A percentile compares a stretch with the other conserved stretches of the same genome.
phyloP scores from a whole-genome alignment of 2,113 vertebrate species.

The Furnarius figulus region DNA sequence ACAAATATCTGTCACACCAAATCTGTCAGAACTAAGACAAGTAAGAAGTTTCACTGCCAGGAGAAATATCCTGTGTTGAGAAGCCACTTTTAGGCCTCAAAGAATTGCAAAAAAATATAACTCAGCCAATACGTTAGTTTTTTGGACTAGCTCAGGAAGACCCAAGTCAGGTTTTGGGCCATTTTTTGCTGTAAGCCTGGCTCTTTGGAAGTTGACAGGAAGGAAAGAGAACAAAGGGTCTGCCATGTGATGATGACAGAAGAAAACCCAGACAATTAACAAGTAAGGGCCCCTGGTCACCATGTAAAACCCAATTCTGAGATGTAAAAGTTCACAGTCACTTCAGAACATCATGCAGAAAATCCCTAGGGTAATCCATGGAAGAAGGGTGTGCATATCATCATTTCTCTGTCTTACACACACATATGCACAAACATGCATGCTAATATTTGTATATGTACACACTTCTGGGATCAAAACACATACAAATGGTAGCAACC shows the following conservation, averaged over 20 bases:
- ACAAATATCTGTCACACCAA: not conserved
- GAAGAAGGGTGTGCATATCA: not conserved
- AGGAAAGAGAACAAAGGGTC: not conserved
- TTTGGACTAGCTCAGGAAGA: not conserved
- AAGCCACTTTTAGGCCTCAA: not conserved
- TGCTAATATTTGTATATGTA: not conserved
- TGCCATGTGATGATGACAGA: not conserved
- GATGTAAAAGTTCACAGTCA: not conserved
- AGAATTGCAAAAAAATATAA: not conserved
- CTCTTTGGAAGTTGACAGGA: not conserved
- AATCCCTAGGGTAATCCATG: not conserved
- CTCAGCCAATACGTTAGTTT: not conserved
- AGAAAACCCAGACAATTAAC: not conserved
- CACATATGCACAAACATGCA: fast-evolving
- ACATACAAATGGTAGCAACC: not conserved
- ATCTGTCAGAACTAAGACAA: not conserved
- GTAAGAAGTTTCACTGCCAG: not conserved
- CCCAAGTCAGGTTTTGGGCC: not conserved
- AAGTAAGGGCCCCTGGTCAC: not conserved
- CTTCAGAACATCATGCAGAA: not conserved
- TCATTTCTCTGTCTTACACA: not conserved
- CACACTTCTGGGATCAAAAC: not conserved
- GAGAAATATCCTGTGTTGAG: not conserved
- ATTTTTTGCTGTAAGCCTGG: not conserved
- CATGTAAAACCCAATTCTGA: not conserved